Percentiles rank a stretch among this genome's conserved stretches.
Evolutionary conservation across 2,113 vertebrate genomes (phyloP).

Genomic region (Entelurus aequoreus): DNA sequence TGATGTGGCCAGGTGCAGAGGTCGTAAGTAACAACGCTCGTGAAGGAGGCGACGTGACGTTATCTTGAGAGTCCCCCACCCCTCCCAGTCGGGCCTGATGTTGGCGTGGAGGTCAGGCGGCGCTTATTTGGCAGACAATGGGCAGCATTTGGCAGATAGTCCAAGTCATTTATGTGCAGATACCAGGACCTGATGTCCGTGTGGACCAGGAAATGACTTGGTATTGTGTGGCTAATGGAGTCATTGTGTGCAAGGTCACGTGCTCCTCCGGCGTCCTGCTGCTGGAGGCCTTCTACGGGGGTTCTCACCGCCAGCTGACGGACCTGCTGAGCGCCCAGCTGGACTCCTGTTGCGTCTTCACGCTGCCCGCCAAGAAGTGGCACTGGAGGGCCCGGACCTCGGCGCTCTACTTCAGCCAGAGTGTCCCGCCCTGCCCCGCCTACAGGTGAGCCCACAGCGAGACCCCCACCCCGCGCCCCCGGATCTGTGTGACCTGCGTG

Average conservation of each 20-base stretch:
- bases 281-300: slow-evolving; percentile 89
- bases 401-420: slow-evolving; percentile 86
- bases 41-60: neutral
- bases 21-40: neutral
- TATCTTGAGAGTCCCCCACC: neutral
- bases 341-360: slow-evolving; percentile 69
- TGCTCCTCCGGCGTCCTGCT: slow-evolving; percentile 66
- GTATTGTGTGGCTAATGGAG: slow-evolving; percentile 4
- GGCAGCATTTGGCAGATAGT: neutral
- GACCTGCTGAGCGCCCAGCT: slow-evolving; percentile 82
- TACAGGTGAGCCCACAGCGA: slow-evolving; percentile 77
- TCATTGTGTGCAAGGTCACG: neutral
- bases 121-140: slow-evolving; percentile 1
- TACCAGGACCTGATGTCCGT: neutral
- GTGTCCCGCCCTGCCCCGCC: slow-evolving; percentile 68
- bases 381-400: slow-evolving; percentile 90
- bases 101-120: neutral
- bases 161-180: neutral
- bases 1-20: too few relatives aligned
- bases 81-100: too few relatives aligned
- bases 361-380: slow-evolving; percentile 94
- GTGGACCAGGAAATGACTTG: slow-evolving; percentile 1
- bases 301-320: slow-evolving; percentile 91
- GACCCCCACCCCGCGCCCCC: neutral
- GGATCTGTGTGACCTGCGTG: too few relatives aligned